Conservation (phyloP, 2,888 invertebrate genomes). For the Pteria penguin region DNA sequence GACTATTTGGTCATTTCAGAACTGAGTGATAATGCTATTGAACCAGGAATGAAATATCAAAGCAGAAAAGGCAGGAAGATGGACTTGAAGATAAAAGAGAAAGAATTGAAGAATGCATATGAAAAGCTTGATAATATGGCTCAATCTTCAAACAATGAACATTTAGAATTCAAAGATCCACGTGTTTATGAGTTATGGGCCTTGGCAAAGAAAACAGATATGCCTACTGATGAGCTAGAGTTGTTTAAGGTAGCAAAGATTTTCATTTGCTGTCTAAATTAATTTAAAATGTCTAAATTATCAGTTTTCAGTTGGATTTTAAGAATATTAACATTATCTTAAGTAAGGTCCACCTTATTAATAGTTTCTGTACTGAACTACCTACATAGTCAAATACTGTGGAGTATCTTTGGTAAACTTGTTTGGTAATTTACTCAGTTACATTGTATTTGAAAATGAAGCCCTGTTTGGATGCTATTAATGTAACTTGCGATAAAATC, state of each 20-base stretch:
- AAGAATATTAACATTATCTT: too few relatives aligned
- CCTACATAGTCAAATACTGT: too few relatives aligned
- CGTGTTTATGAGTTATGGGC: constrained; percentile 94
- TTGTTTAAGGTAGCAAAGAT: constrained; percentile 87
- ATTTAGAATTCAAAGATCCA: constrained; percentile 88
- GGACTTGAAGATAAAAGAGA: constrained; percentile 85
- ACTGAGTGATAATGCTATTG: constrained; percentile 32
- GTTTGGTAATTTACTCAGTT: too few relatives aligned
- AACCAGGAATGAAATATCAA: constrained; percentile 26
- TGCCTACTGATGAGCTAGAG: constrained; percentile 89
- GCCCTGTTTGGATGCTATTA: too few relatives aligned
- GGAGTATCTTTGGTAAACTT: too few relatives aligned
- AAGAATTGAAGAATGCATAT: constrained; percentile 85
- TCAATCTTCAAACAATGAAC: constrained; percentile 82
- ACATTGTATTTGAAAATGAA: too few relatives aligned
- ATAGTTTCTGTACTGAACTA: too few relatives aligned
- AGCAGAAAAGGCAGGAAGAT: constrained; percentile 49
- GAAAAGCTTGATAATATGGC: constrained; percentile 50
- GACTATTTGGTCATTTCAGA: constrained; percentile 12
- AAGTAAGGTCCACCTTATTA: too few relatives aligned
- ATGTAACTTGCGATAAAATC: too few relatives aligned
- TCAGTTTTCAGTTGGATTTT: too few relatives aligned
- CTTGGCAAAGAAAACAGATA: constrained; percentile 89
- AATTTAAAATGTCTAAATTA: background rate
- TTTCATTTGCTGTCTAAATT: background rate